These are phyloP conservation scores for Subacronicta megacephala DNA, from an alignment of 2,888 invertebrate species.

Conservation along the genomic window DNA sequence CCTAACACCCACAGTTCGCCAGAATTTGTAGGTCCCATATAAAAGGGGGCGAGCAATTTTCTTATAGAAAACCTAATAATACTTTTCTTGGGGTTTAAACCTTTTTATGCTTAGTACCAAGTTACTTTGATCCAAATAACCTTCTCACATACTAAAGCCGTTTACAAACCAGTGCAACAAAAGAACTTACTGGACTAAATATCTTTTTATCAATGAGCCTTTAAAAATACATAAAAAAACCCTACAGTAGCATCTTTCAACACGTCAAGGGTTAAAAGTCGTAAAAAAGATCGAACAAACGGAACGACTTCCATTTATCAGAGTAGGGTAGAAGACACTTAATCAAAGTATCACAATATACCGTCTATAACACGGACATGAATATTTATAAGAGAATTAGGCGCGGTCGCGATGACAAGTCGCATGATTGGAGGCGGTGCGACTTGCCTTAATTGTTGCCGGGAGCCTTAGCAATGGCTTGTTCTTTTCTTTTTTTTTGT, in stretches of 20 bases:
- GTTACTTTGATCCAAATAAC: not conserved
- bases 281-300: conserved; percentile 41
- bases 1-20: no score
- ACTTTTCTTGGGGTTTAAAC: no score
- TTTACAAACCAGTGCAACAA: conserved; percentile 22
- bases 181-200: conserved; percentile 4
- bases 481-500: conserved; percentile 30
- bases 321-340: conserved; percentile 78
- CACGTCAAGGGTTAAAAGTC: conserved; percentile 43
- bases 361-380: conserved; percentile 78
- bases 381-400: conserved; percentile 87
- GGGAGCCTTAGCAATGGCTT: conserved; percentile 54
- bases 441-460: conserved; percentile 72
- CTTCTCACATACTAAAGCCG: conserved; percentile 14
- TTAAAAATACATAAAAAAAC: conserved; percentile 27
- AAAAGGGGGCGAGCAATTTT: no score
- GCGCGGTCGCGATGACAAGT: conserved; percentile 69
- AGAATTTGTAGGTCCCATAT: no score
- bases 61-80: no score
- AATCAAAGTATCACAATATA: conserved; percentile 88
- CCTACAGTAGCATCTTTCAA: conserved; percentile 62
- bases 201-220: conserved; percentile 16
- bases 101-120: not conserved
- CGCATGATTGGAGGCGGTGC: conserved; percentile 74
- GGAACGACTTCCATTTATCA: conserved; percentile 74